Base-by-base conservation (phyloP, 2,113 vertebrate genomes). In the Oceanodroma tethys region DNA sequence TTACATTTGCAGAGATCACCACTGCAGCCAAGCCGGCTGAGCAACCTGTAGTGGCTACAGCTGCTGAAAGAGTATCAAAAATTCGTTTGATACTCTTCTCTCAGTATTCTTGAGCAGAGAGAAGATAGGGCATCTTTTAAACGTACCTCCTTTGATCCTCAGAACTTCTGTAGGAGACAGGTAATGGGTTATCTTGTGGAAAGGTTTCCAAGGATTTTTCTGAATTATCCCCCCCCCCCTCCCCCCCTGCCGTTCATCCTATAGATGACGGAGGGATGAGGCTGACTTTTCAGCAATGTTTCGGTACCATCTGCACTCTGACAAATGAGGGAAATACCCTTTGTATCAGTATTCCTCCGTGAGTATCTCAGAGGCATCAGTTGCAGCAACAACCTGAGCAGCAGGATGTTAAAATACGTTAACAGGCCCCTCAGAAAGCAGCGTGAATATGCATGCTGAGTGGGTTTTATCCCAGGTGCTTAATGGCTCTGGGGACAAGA, bases 381-480 rank as follows among this genome's bases (percentile, higher is more conserved):
- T 21, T 84, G 50, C 38, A 71, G 62, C 43, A 52, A 4, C 18
- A 4, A 10, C 0, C 2, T 20, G 63, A 83, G 56, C 45, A 73
- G 65, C 40, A 43, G 45, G 42, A n/a, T 52, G n/a, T 16, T 38
- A 48, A 73, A 55, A 36, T 32, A 25, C 2, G 6, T 19, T 6
- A 30, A 30, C 17, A 34, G 81, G 38, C 45, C 5, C 19, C 27
- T 56, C 29, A 16, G 78, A 55, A 50, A n/a, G 62, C 45, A 56
- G 23, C 0, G 1, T 34, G 18, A 25, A 27, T 32, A 2, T 6
- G 6, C 6, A 6, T 19, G 21, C 38, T 4, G 38, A 38, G 75
- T 34, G 45, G 14, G 21, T 43, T 13, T 53, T 56, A 32, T 48
- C 36, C 21, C 13, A 7, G 20, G 25, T 59, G 47, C 34, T 81